These are phyloP conservation scores for Sinopyrophorus schimmeli DNA, from an alignment of 2,888 invertebrate genomes.

Conservation along the genomic window DNA sequence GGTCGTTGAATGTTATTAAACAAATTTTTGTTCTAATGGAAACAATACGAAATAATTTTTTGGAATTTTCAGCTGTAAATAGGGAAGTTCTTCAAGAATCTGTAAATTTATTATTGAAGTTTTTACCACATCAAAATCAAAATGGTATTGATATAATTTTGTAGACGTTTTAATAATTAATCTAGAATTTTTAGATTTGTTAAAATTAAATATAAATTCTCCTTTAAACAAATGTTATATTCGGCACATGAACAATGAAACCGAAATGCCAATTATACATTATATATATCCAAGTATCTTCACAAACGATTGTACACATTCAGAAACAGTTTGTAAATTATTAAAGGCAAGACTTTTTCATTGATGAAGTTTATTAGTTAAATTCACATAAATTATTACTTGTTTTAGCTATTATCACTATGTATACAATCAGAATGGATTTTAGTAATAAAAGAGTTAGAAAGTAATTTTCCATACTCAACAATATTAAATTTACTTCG, in stretches of 20 bases:
- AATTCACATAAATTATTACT: neutral
- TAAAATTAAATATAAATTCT: no score
- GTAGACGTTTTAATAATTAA: no score
- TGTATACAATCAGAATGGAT: slow-evolving; percentile 48
- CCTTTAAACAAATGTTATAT: no score
- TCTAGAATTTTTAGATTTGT: no score
- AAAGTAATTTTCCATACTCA: slow-evolving; percentile 23
- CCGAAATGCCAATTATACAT: no score
- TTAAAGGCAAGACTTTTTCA: slow-evolving; percentile 37
- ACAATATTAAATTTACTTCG: slow-evolving; percentile 42
- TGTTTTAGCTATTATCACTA: slow-evolving; percentile 43
- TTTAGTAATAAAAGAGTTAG: slow-evolving; percentile 40
- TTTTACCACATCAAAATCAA: neutral
- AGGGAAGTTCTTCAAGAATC: slow-evolving; percentile 39
- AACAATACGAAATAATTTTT: slow-evolving; percentile 42
- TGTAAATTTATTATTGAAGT: slow-evolving; percentile 34
- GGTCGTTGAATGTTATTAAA: slow-evolving; percentile 27
- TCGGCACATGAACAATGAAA: no score
- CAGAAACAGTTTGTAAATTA: slow-evolving; percentile 37
- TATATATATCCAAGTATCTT: no score
- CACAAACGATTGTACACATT: slow-evolving; percentile 38
- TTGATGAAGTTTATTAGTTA: no score
- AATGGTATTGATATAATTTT: neutral
- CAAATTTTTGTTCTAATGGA: slow-evolving; percentile 43
- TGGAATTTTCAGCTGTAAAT: slow-evolving; percentile 41